A percentile compares a stretch with the other conserved stretches of the same genome.
phyloP scores from a whole-genome alignment of 1,140 invertebrate genomes.

The Archivesica marissinica region DNA sequence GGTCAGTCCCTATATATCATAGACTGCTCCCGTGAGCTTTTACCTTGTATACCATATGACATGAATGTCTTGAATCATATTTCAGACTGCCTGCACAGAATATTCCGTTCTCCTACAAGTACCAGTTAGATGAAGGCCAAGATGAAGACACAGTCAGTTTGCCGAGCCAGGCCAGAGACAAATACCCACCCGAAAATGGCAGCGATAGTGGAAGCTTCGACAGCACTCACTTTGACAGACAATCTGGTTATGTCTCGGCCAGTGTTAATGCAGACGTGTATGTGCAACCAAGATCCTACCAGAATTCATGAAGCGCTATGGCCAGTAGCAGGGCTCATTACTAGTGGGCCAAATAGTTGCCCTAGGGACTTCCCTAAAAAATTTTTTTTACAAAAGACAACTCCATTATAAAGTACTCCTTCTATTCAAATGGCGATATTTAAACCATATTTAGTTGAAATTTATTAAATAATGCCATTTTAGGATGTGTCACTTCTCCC shows the following conservation, averaged over 20 bases:
- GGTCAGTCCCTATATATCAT: too few relatives aligned
- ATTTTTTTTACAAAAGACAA: too few relatives aligned
- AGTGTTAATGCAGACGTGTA: constrained; percentile 59
- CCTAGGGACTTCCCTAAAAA: too few relatives aligned
- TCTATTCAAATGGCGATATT: too few relatives aligned
- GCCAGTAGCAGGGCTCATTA: not conserved
- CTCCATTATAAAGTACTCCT: too few relatives aligned
- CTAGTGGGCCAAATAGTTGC: too few relatives aligned
- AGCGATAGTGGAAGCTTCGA: constrained; percentile 90
- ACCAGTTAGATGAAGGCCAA: constrained; percentile 91
- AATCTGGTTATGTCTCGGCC: not conserved
- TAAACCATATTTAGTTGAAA: too few relatives aligned
- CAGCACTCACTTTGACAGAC: constrained; percentile 89
- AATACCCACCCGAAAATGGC: constrained; percentile 67
- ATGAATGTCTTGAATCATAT: constrained; percentile 73
- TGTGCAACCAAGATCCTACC: constrained; percentile 22
- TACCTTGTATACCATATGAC: too few relatives aligned
- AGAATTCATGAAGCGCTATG: constrained; percentile 21
- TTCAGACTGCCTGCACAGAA: constrained; percentile 89
- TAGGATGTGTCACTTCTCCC: too few relatives aligned
- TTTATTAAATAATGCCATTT: too few relatives aligned
- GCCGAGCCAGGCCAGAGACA: constrained; percentile 88
- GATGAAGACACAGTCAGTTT: constrained; percentile 91
- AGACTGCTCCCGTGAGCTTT: too few relatives aligned
- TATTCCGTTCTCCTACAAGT: constrained; percentile 93